Evolutionary conservation across 2,113 vertebrate species (phyloP), one percentile per base, ranked within the genome.

Genomic region (Setophaga kirtlandii): DNA sequence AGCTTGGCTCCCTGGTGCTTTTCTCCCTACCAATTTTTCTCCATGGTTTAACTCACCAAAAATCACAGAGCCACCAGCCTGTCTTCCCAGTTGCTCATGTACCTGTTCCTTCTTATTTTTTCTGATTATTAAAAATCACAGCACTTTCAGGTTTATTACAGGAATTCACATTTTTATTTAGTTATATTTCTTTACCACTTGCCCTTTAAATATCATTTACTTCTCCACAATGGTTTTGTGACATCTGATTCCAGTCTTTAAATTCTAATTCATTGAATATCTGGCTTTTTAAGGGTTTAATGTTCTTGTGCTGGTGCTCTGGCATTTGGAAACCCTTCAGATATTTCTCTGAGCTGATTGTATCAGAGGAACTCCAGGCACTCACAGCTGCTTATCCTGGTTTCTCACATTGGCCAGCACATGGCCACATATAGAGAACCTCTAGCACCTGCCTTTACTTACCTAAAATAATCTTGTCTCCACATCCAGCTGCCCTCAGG

Each of bases 261-360:
- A 85, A 73, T 89, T 46, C 24, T 73, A 96, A 94, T 94, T 91
- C 80, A 52, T 27, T 68, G 87, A 81, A 63, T 83, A 46, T 11
- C 33, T 81, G 56, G 9, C 5, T 92, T 93, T 90, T 35, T 13
- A 67, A 86, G 78, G 87, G 49, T 42, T 37, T 86, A 58, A 68
- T 89, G 79, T 82, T 73, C 50, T 70, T 83, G 25, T 93, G 86
- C 78, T 83, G 92, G 33, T 89, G 83, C 75, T 91, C 16, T 95
- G 92, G 90, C 68, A 87, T 89, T 93, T 96, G 79, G 78, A 97
- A 92, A 94, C 58, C 31, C n/a, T 78, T 83, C 33, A 65, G 82
- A 11, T 46, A 9, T 28, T 13, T 69, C 50, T 86, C 69, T 53
- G 58, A 64, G 70, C 56, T 73, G 85, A 82, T 46, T 30, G 63